Conservation (phyloP, 2,113 vertebrate genomes). For the Campylomormyrus tamandua region DNA sequence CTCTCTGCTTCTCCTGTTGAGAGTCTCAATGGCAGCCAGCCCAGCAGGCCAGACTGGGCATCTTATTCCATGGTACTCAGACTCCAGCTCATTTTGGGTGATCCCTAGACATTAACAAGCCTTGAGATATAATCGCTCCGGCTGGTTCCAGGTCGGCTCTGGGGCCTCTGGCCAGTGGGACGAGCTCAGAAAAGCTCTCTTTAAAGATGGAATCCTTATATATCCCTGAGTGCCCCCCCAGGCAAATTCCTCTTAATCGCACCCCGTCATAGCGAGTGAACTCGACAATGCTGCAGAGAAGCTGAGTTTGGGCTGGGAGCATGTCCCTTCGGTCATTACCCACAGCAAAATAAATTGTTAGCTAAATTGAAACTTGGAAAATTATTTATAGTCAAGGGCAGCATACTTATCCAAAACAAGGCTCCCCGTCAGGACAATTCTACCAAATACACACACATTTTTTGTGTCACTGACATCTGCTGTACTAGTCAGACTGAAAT, state of each 20-base stretch:
- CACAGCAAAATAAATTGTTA: not conserved
- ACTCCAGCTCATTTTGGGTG: not conserved
- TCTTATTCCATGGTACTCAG: not conserved
- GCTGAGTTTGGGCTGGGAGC: not conserved
- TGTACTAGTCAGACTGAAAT: not conserved
- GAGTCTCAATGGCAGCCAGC: not conserved
- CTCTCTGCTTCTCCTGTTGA: not conserved
- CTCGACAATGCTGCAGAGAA: not conserved
- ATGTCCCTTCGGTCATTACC: not conserved
- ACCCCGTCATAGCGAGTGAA: not conserved
- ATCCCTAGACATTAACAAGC: not conserved
- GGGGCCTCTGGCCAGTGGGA: not conserved
- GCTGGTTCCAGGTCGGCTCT: not conserved
- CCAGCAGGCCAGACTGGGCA: not conserved
- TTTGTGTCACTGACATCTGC: not conserved
- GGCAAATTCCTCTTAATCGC: not conserved
- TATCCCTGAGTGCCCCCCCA: not conserved
- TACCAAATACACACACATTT: not conserved
- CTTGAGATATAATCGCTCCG: not conserved
- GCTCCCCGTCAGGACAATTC: not conserved
- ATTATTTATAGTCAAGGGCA: not conserved
- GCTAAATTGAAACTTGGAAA: not conserved
- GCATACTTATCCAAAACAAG: not conserved
- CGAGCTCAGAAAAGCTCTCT: not conserved
- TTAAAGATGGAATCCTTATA: not conserved